These are phyloP conservation scores for Paratrypauchen microcephalus DNA, from an alignment of 2,797 vertebrate species.

Conservation along the genomic window DNA sequence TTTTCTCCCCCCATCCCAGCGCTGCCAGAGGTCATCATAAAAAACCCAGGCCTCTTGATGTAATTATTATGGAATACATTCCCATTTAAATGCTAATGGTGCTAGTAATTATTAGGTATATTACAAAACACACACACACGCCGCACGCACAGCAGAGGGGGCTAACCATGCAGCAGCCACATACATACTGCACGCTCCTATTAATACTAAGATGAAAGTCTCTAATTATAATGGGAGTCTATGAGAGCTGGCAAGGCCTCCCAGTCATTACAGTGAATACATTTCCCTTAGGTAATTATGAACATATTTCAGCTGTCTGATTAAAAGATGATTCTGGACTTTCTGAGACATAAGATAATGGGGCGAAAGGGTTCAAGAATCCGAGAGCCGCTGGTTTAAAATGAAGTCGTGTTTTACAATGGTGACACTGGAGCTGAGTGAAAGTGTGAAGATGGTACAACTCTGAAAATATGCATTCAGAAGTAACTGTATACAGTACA, in stretches of 20 bases:
- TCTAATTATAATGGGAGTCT: constrained; percentile 62
- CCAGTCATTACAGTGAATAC: constrained; percentile 62
- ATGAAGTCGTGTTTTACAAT: neutral
- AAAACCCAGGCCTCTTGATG: constrained; percentile 40
- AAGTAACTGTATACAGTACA: no score
- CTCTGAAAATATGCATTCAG: no score
- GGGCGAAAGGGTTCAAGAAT: constrained; percentile 26
- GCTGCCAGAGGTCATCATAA: constrained; percentile 57
- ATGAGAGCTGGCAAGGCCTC: constrained; percentile 55
- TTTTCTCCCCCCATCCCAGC: constrained; percentile 33
- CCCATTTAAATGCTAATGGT: constrained; percentile 64
- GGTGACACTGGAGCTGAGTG: no score
- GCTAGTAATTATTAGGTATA: constrained; percentile 54
- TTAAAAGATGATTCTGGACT: constrained; percentile 63
- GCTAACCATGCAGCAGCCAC: constrained; percentile 11
- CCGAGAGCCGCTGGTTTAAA: neutral
- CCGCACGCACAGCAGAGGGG: constrained; percentile 8
- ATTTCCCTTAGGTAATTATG: constrained; percentile 69
- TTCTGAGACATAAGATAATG: constrained; percentile 41
- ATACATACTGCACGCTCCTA: constrained; percentile 16
- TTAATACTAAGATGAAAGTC: constrained; percentile 62
- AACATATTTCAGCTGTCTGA: constrained; percentile 64
- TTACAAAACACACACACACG: constrained; percentile 33
- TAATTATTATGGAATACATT: constrained; percentile 64
- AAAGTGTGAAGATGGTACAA: no score